phyloP scores from a whole-genome alignment of 2,113 vertebrate species.

The Seriola aureovittata region DNA sequence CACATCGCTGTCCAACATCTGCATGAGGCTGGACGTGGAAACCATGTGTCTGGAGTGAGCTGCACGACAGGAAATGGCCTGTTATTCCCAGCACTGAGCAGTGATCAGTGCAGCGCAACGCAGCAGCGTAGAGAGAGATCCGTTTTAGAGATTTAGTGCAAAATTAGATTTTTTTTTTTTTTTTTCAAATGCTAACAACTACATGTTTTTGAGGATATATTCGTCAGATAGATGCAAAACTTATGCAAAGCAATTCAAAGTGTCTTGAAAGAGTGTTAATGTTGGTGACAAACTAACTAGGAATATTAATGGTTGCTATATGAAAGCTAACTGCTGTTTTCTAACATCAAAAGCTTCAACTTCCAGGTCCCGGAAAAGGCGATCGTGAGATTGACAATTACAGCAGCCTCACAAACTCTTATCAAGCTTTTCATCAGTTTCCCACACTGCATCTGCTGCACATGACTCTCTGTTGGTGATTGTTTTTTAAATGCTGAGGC shows the following conservation, averaged over 20 bases:
- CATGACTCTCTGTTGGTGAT: constrained; percentile 29
- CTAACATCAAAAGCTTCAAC: background rate
- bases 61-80: constrained; percentile 54
- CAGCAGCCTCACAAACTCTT: constrained; percentile 44
- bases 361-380: constrained; percentile 28
- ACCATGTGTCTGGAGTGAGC: constrained; percentile 25
- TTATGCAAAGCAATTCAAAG: background rate
- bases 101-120: background rate
- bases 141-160: background rate
- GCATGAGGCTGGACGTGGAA: constrained; percentile 49
- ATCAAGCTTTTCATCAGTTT: constrained; percentile 66
- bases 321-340: background rate
- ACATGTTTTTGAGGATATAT: background rate
- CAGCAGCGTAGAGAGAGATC: background rate
- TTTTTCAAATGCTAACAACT: background rate
- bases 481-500: constrained; percentile 58
- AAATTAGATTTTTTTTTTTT: background rate
- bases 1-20: constrained; percentile 39
- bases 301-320: background rate
- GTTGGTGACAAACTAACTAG: background rate
- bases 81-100: constrained; percentile 37
- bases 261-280: background rate
- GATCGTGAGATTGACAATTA: constrained; percentile 57
- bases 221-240: background rate
- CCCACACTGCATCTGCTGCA: constrained; percentile 47